Evolutionary conservation across 2,113 vertebrate genomes (phyloP).

Genomic region (Columba livia): DNA sequence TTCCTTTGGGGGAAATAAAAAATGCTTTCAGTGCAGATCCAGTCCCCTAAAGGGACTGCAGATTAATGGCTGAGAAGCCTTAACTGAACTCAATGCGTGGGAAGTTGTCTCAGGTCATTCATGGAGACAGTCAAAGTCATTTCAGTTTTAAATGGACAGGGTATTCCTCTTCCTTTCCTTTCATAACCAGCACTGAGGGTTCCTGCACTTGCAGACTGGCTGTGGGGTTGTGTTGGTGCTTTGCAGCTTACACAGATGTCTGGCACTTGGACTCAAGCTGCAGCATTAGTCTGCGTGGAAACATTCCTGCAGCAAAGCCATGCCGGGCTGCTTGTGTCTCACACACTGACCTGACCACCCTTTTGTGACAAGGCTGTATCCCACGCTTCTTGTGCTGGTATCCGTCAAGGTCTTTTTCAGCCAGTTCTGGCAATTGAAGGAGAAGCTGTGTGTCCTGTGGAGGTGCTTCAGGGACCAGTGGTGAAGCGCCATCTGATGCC

Average conservation of each 20-base stretch:
- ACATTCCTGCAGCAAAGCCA: background rate
- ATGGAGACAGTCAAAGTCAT: background rate
- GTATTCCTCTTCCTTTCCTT: background rate
- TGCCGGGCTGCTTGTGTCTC: background rate
- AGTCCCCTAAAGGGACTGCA: background rate
- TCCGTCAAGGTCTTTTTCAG: background rate
- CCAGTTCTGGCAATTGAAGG: background rate
- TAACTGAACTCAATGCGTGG: background rate
- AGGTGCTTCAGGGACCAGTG: background rate
- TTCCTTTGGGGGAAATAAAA: background rate
- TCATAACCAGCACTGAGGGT: background rate
- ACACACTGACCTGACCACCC: background rate
- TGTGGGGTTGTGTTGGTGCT: accelerated
- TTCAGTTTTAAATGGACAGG: background rate
- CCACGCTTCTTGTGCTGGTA: background rate
- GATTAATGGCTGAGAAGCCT: background rate
- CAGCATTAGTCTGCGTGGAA: background rate
- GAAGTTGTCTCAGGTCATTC: background rate
- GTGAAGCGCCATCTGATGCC: background rate
- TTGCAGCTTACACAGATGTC: background rate
- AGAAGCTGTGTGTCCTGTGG: background rate
- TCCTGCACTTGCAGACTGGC: background rate
- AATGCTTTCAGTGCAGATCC: background rate
- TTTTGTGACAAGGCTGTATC: accelerated
- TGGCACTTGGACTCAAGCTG: background rate